Percentiles rank a stretch among this genome's conserved stretches.
Evolutionary conservation across 2,113 vertebrate genomes (phyloP).

Genomic region (Takifugu flavidus): DNA sequence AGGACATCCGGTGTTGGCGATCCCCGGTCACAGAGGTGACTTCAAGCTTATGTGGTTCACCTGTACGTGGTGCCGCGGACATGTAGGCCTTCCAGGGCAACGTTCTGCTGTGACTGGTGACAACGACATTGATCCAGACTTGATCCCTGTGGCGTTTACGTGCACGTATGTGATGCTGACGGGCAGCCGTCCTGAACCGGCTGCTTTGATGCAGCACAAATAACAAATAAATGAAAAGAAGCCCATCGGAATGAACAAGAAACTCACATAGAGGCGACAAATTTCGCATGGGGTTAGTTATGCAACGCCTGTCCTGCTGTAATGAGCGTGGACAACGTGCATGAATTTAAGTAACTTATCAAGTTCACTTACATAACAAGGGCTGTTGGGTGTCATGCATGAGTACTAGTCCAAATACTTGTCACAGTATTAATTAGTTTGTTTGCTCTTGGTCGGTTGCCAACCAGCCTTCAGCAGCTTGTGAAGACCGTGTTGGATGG

Average conservation of each 20-base stretch:
- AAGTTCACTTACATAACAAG: constrained; percentile 51
- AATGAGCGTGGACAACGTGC: constrained; percentile 53
- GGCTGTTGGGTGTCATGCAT: constrained; percentile 14
- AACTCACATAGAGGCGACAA: constrained; percentile 6
- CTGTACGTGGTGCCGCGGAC: too few relatives aligned
- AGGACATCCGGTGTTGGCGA: background rate
- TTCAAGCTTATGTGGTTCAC: too few relatives aligned
- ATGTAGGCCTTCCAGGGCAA: too few relatives aligned
- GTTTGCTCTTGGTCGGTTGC: constrained; percentile 19
- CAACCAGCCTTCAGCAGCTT: constrained; percentile 2
- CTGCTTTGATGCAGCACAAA: too few relatives aligned
- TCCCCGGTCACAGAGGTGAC: background rate
- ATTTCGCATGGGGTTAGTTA: constrained; percentile 32
- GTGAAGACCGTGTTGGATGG: too few relatives aligned
- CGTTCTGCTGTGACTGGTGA: too few relatives aligned
- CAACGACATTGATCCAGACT: too few relatives aligned
- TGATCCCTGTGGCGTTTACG: constrained; percentile 1
- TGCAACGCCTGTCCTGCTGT: constrained; percentile 18
- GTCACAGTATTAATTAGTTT: background rate
- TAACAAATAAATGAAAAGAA: background rate
- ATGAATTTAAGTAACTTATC: constrained; percentile 40
- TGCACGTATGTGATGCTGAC: too few relatives aligned
- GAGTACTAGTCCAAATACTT: constrained; percentile 16
- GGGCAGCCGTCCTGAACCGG: too few relatives aligned
- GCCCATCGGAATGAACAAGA: background rate